These are phyloP conservation scores for Chironomus tepperi DNA, from an alignment of 1,140 invertebrate genomes.

Conservation along the genomic window DNA sequence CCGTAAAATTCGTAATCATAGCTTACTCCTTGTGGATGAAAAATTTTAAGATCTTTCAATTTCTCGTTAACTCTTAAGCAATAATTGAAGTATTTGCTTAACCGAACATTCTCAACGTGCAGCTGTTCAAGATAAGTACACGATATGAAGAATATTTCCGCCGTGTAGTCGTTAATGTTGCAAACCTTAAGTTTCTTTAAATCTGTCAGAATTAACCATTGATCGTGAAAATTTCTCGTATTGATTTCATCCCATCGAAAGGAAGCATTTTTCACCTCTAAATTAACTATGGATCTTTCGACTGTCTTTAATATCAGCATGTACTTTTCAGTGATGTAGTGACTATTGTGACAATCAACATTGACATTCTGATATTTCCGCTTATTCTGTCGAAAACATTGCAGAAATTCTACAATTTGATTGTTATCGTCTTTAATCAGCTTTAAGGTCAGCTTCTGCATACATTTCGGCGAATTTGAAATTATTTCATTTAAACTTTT, in stretches of 20 bases:
- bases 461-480: too few relatives aligned
- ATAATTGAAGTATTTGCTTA: constrained; percentile 2
- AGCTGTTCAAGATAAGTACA: not conserved
- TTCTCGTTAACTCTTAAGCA: not conserved
- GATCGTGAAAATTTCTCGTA: not conserved
- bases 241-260: not conserved
- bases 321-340: not conserved
- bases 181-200: not conserved
- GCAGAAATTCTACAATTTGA: too few relatives aligned
- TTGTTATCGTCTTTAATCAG: too few relatives aligned
- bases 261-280: not conserved
- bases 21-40: not conserved
- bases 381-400: not conserved
- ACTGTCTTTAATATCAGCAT: not conserved
- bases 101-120: not conserved
- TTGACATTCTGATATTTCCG: not conserved
- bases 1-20: not conserved
- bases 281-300: not conserved
- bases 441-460: too few relatives aligned
- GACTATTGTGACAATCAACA: not conserved
- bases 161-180: not conserved
- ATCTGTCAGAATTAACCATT: not conserved
- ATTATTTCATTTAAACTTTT: too few relatives aligned
- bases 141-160: not conserved
- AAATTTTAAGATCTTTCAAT: not conserved